Evolutionary conservation across 2,113 vertebrate species (phyloP).

Genomic region (Pithys albifrons): DNA sequence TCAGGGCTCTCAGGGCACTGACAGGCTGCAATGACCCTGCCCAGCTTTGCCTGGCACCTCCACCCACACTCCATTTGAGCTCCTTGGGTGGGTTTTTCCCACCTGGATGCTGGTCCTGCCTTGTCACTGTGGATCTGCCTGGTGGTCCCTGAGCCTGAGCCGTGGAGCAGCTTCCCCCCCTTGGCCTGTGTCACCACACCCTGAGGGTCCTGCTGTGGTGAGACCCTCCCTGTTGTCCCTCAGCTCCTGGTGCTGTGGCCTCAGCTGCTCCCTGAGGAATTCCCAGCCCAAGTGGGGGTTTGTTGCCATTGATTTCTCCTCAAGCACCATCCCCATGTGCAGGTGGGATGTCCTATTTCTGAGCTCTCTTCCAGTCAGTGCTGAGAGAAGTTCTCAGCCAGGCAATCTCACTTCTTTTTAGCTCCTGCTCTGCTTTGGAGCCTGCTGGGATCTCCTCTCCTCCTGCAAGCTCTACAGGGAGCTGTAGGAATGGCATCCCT

Average conservation of each 20-base stretch:
- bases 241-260: background rate
- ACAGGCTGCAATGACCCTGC: background rate
- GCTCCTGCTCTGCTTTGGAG: background rate
- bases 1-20: background rate
- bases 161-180: fast-evolving
- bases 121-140: fast-evolving
- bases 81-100: background rate
- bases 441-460: background rate
- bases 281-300: background rate
- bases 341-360: background rate
- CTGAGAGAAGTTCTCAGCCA: background rate
- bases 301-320: background rate
- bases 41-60: background rate
- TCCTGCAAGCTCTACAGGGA: background rate
- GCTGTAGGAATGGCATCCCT: background rate
- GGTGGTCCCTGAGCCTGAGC: background rate
- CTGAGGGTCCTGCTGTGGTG: background rate
- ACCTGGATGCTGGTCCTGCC: background rate
- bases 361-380: background rate
- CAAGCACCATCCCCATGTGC: fast-evolving
- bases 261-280: background rate
- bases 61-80: background rate
- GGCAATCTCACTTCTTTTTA: background rate
- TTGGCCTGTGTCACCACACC: background rate
- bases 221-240: background rate